A percentile compares a stretch with the other conserved stretches of the same genome.
phyloP scores from a whole-genome alignment of 2,113 vertebrate species.

The Gymnarchus niloticus region DNA sequence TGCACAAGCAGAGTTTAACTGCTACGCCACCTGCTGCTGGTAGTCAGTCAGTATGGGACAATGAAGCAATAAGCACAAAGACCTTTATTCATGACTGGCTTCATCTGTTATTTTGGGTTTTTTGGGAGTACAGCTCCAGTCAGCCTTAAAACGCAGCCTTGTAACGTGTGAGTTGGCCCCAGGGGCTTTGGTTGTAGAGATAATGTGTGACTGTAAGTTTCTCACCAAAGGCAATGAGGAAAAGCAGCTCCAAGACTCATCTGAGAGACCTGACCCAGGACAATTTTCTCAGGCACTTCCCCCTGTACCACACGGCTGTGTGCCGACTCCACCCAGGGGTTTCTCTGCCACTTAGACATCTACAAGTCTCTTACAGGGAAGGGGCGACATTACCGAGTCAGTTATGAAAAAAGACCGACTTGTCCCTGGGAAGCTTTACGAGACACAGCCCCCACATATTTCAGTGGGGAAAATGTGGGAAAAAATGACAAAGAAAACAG shows the following conservation, averaged over 20 bases:
- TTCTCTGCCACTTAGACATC: too few relatives aligned
- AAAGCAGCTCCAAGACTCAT: too few relatives aligned
- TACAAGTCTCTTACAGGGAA: not conserved
- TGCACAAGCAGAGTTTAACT: not conserved
- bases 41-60: not conserved
- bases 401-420: slow-evolving; percentile 16
- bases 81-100: not conserved
- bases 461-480: too few relatives aligned
- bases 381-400: slow-evolving; percentile 36
- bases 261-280: too few relatives aligned
- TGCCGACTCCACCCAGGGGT: too few relatives aligned
- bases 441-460: slow-evolving; percentile 42
- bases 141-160: not conserved
- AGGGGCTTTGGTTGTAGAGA: not conserved
- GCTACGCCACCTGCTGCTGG: not conserved
- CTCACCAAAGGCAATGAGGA: not conserved
- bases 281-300: too few relatives aligned
- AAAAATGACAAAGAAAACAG: not conserved
- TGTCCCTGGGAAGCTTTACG: slow-evolving; percentile 49
- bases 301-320: too few relatives aligned
- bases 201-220: not conserved
- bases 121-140: not conserved
- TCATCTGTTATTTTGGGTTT: not conserved
- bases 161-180: not conserved
- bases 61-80: not conserved